phyloP scores from a whole-genome alignment of 1,140 invertebrate species.

The Scaptodrosophila lebanonensis region DNA sequence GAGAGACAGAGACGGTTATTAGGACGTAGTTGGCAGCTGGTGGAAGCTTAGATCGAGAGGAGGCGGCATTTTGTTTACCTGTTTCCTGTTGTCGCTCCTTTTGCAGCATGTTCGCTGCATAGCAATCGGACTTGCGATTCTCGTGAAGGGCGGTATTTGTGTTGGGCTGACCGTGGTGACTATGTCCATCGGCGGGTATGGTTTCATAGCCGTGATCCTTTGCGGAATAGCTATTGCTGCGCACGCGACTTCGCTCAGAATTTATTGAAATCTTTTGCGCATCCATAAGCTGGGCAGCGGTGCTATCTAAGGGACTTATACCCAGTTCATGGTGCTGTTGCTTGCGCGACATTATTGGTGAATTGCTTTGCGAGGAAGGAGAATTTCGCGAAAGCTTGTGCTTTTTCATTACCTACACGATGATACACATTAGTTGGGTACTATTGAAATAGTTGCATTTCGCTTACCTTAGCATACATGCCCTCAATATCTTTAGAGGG shows the following conservation, averaged over 20 bases:
- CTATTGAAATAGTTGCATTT: neutral
- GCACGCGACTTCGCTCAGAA: constrained; percentile 55
- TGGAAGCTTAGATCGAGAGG: neutral
- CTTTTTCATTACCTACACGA: constrained; percentile 71
- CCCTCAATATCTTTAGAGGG: constrained; percentile 85
- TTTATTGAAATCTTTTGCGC: constrained; percentile 22
- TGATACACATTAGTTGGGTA: neutral
- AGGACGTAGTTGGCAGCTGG: constrained; percentile 32
- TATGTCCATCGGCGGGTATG: constrained; percentile 77
- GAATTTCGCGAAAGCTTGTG: constrained; percentile 68
- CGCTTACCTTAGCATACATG: constrained; percentile 89
- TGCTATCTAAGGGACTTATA: constrained; percentile 55
- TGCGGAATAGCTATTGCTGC: constrained; percentile 68
- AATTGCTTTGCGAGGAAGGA: constrained; percentile 57
- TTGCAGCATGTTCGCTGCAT: constrained; percentile 64
- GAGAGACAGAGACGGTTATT: constrained; percentile 44
- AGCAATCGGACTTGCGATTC: constrained; percentile 77
- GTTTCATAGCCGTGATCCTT: constrained; percentile 83
- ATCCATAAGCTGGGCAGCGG: constrained; percentile 64
- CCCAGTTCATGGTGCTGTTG: constrained; percentile 62
- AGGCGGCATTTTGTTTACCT: constrained; percentile 27
- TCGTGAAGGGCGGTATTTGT: constrained; percentile 28
- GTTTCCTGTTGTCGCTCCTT: constrained; percentile 63
- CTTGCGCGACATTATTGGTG: constrained; percentile 73
- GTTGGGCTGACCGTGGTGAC: constrained; percentile 6